A percentile compares a stretch with the other conserved stretches of the same genome.
These are phyloP conservation scores for Poeciliopsis gracilis DNA, from an alignment of 2,797 vertebrate species.

Conservation along the genomic window DNA sequence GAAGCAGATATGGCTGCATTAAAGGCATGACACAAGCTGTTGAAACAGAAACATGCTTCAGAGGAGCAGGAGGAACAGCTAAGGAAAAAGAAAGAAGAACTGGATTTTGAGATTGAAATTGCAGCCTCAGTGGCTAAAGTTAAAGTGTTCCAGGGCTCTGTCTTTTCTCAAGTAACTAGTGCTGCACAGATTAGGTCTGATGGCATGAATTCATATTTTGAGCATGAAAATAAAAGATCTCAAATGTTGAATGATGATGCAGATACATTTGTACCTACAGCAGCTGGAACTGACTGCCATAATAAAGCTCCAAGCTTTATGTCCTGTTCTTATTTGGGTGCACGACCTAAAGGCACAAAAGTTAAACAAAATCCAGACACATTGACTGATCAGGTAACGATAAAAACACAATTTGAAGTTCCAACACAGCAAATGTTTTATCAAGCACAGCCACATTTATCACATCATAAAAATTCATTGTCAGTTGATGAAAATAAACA, in stretches of 20 bases:
- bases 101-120: slow-evolving; percentile 10
- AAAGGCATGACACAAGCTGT: not conserved
- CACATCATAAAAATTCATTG: not conserved
- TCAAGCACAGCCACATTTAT: not conserved
- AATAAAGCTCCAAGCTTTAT: not conserved
- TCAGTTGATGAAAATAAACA: not conserved
- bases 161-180: not conserved
- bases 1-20: slow-evolving; percentile 2
- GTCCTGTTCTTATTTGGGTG: too few relatives aligned
- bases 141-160: slow-evolving; percentile 1
- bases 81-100: not conserved
- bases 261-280: not conserved
- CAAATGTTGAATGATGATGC: not conserved
- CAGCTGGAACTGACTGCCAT: not conserved
- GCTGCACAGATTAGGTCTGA: not conserved
- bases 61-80: too few relatives aligned
- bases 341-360: not conserved
- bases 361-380: not conserved
- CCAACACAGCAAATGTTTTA: not conserved
- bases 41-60: too few relatives aligned
- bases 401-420: not conserved
- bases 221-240: not conserved
- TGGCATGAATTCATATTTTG: slow-evolving; percentile 4
- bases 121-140: not conserved
- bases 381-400: not conserved